Evolutionary conservation across 2,797 vertebrate genomes (phyloP), one percentile per base, ranked within the genome.

Genomic region (Myotis pilosus): DNA sequence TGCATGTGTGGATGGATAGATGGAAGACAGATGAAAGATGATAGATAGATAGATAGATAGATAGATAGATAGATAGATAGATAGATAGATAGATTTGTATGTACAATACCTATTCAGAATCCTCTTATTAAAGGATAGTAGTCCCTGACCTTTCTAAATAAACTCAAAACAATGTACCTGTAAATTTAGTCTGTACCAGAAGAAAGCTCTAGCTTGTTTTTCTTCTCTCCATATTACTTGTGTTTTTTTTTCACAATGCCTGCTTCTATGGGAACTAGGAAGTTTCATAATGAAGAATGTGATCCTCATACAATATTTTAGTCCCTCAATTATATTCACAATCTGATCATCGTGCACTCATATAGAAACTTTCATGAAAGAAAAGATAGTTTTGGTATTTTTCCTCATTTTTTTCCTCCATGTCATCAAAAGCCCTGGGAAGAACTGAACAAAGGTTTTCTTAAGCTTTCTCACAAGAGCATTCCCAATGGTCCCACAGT

Each of bases 341-440:
- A 62, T 1, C 30, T 69, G 55, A 84, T 79, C 89, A 94, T 55
- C 36, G 91, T 81, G 49, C n/a, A 19, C 10, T 92, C 44, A 53
- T 89, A 87, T 13, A 88, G 62, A 94, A 95, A 92, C 2, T 83
- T 25, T 89, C 69, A 68, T 30, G 11, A 78, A 95, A 94, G 28
- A 51, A 76, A 95, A 81, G 57, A 49, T 23, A 87, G 30, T 60
- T 89, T 81, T 62, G 30, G 53, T 88, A 89, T 47, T 84, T 19
- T 19, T 84, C 62, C 51, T n/a, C 41, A 15, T 12, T 44, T 62
- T 95, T 71, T 41, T 92, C 66, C 78, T 94, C 62, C 15, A 79
- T 69, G 16, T 87, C 81, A 92, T 72, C 93, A 85, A 93, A 87
- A 86, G 30, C 16, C 68, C 83, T 22, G 47, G 53, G 47, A 94